A percentile compares a stretch with the other conserved stretches of the same genome.
Evolutionary conservation across 2,113 vertebrate genomes (phyloP).

Genomic region (Naja naja): DNA sequence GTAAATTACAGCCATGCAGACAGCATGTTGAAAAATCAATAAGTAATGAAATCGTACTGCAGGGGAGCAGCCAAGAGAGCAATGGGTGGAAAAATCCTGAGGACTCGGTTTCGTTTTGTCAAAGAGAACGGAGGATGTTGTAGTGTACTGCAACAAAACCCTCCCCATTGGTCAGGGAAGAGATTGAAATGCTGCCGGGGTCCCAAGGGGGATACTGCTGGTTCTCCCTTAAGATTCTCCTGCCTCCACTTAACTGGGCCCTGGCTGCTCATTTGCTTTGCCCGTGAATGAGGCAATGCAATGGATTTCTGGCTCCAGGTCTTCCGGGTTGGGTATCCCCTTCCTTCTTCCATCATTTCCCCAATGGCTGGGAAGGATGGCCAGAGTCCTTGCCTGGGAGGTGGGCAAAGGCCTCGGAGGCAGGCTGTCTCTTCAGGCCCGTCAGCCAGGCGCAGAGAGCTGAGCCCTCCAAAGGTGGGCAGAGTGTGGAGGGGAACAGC

Average conservation of each 20-base stretch:
- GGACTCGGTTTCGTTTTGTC: conserved; percentile 77
- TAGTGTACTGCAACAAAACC: conserved; percentile 68
- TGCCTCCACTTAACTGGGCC: background rate
- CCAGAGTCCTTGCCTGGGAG: background rate
- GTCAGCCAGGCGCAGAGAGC: background rate
- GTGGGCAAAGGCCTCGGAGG: background rate
- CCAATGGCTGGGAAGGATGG: conserved; percentile 12
- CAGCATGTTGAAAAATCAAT: conserved; percentile 77
- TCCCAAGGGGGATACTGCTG: background rate
- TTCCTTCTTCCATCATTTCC: background rate
- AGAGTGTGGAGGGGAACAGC: too few species aligned
- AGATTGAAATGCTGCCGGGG: conserved; percentile 58
- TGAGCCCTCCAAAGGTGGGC: background rate
- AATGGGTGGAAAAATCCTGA: conserved; percentile 78
- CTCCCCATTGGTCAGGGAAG: conserved; percentile 66
- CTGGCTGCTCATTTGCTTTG: background rate
- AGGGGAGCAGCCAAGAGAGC: conserved; percentile 77
- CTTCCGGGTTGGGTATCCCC: background rate
- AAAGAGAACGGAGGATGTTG: conserved; percentile 77
- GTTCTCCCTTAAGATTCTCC: background rate
- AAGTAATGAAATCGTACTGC: conserved; percentile 81
- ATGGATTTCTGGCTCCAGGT: conserved; percentile 18
- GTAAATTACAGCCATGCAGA: conserved; percentile 81
- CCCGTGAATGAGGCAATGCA: background rate
- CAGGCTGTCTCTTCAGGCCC: background rate